phyloP scores from a whole-genome alignment of 2,888 invertebrate genomes.

The Halocaridina rubra region DNA sequence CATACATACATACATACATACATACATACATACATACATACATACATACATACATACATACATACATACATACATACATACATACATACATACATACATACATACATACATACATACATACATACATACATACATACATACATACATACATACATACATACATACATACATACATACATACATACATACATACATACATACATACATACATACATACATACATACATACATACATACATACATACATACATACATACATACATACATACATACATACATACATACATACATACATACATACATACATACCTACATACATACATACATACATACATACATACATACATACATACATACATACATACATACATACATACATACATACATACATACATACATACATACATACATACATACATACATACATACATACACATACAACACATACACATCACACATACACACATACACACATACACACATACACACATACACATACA shows the following conservation, averaged over 20 bases:
- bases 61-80: too few relatives aligned
- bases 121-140: too few relatives aligned
- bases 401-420: background rate
- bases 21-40: too few relatives aligned
- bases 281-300: background rate
- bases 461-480: background rate
- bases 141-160: too few relatives aligned
- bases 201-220: background rate
- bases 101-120: too few relatives aligned
- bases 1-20: too few relatives aligned
- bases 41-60: too few relatives aligned
- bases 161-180: too few relatives aligned
- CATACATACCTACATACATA: background rate
- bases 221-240: background rate
- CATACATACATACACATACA: background rate
- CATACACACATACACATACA: background rate
- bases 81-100: too few relatives aligned
- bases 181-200: too few relatives aligned
- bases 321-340: background rate
- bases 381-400: background rate
- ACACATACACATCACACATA: background rate
- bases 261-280: background rate
- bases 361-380: background rate
- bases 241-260: background rate
- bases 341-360: background rate